Evolutionary conservation across 1,140 invertebrate species (phyloP).

Genomic region (Brachionus plicatilis): DNA sequence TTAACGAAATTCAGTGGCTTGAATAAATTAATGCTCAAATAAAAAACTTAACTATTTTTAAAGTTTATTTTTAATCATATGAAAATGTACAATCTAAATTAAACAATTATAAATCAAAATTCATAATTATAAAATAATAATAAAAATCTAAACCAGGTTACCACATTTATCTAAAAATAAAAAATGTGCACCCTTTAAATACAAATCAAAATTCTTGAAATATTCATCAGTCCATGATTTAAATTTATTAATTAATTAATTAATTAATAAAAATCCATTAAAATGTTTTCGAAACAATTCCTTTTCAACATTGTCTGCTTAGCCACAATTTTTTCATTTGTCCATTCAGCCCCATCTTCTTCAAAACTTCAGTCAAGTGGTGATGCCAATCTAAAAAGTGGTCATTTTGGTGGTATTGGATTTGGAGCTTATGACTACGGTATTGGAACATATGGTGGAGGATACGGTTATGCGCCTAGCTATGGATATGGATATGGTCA

Average conservation of each 20-base stretch:
- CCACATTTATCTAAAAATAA: too few relatives aligned
- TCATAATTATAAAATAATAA: too few relatives aligned
- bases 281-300: not conserved
- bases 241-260: not conserved
- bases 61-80: too few relatives aligned
- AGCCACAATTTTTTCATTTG: not conserved
- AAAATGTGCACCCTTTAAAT: not conserved
- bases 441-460: not conserved
- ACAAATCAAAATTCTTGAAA: too few relatives aligned
- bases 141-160: too few relatives aligned
- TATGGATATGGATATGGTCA: too few relatives aligned
- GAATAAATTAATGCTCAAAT: too few relatives aligned
- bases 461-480: not conserved
- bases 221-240: not conserved
- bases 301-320: not conserved
- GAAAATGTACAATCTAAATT: too few relatives aligned
- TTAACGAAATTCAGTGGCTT: too few relatives aligned
- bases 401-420: not conserved
- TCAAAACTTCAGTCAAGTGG: not conserved
- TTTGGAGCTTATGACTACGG: not conserved
- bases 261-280: not conserved
- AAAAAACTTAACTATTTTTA: too few relatives aligned
- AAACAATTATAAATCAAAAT: too few relatives aligned
- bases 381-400: not conserved
- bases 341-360: not conserved